Base-by-base conservation (phyloP, 2,888 invertebrate genomes). In the Leptopilina myrica region DNA sequence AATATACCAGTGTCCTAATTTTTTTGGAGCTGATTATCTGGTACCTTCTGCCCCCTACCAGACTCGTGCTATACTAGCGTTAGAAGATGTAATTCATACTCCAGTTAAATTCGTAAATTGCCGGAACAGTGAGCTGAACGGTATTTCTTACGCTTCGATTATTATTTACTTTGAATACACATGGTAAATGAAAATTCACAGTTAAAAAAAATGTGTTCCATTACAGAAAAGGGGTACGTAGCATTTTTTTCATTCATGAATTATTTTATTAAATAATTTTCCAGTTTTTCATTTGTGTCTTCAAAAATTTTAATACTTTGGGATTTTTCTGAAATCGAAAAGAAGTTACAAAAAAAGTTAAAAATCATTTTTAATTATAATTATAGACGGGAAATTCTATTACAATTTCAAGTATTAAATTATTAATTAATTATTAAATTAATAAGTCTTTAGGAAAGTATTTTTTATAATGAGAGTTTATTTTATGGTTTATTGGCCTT, bases 81-180 rank as follows among this genome's bases (percentile, higher is more conserved):
- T 73, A 73, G 56, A 73, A 73, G 69, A 56, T 73, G 69, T 73
- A 56, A 73, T 56, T 73, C 73, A 49, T 73, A 56, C 53, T 33
- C 73, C 33, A 73, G 73, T 73, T 73, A 73, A 73, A 73, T 73
- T 73, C 56, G 73, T n/a, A 73, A 73, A 73, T 73, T 73, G 73
- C 33, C 56, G 73, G 73, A 73, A 73, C 73, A 73, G 56, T 56
- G 33, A 56, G 73, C 53, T 26, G 56, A 56, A 73, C 73, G 73
- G 73, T 56, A 73, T 73, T 73, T 73, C 73, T 73, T 73, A 73
- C 73, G 73, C 73, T 73, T 53, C n/a, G 56, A 14, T 73, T 33
- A 14, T 73, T 33, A 33, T 73, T 73, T 73, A 56, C 53, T 73
- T 73, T 56, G 56, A 53, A 33, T 53, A 56, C 56, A 53, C 53